Conservation (phyloP, 2,888 invertebrate genomes). For the Pterostichus niger region DNA sequence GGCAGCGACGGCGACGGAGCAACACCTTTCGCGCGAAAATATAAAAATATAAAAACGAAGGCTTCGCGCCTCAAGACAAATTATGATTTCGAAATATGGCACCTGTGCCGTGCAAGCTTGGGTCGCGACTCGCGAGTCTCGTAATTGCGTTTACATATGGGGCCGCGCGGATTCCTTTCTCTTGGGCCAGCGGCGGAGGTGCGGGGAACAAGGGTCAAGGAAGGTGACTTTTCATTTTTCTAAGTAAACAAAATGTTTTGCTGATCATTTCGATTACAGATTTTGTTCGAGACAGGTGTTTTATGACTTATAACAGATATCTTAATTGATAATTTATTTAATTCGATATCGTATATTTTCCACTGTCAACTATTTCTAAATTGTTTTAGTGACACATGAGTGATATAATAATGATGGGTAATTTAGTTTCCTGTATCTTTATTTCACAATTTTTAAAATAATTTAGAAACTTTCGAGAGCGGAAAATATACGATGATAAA, state of each 20-base stretch:
- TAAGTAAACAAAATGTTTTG: conserved; percentile 44
- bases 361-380: no score
- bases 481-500: no score
- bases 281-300: conserved; percentile 36
- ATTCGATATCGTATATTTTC: no score
- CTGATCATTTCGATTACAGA: conserved; percentile 19
- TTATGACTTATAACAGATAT: not conserved
- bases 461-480: no score
- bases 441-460: no score
- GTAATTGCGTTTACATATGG: conserved; percentile 46
- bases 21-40: conserved; percentile 30
- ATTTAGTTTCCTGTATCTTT: no score
- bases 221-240: conserved; percentile 47
- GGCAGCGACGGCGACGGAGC: no score
- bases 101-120: conserved; percentile 40
- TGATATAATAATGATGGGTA: no score
- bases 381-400: no score
- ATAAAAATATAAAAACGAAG: conserved; percentile 16
- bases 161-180: conserved; percentile 54
- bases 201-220: conserved; percentile 40
- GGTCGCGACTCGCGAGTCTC: not conserved
- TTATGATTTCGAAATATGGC: conserved; percentile 61
- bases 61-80: conserved; percentile 42
- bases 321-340: no score
- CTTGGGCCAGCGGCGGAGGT: conserved; percentile 39